These are phyloP conservation scores for Arctopsyche grandis DNA, from an alignment of 1,140 invertebrate species.

Conservation along the genomic window DNA sequence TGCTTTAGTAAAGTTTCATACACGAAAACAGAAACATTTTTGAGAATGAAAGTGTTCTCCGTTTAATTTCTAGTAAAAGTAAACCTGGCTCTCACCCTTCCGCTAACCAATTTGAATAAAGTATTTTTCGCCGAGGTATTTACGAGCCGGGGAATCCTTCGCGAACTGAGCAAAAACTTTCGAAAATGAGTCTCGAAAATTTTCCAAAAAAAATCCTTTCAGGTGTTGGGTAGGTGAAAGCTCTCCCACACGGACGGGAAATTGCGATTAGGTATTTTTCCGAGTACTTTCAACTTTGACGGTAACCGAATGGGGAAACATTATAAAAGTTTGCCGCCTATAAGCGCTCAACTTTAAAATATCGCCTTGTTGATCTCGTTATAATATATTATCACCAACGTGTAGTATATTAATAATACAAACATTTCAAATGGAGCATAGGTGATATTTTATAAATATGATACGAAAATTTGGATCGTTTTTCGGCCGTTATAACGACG, in stretches of 20 bases:
- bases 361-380: constrained; percentile 29
- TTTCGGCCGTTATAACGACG: not conserved
- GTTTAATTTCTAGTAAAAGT: constrained; percentile 11
- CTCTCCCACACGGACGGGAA: constrained; percentile 17
- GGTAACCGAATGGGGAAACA: constrained; percentile 14
- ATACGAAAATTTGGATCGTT: not conserved
- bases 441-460: not conserved
- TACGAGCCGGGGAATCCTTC: constrained; percentile 23
- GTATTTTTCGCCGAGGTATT: constrained; percentile 22
- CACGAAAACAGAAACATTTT: no score
- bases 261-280: constrained; percentile 30
- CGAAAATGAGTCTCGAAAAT: constrained; percentile 24
- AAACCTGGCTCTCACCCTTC: not conserved
- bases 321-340: constrained; percentile 15
- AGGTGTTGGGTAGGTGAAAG: constrained; percentile 18
- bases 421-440: no score
- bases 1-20: no score
- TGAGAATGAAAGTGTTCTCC: constrained; percentile 8
- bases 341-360: constrained; percentile 16
- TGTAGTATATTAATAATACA: no score
- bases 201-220: not conserved
- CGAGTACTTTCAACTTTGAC: constrained; percentile 28
- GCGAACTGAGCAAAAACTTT: constrained; percentile 18
- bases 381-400: not conserved
- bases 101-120: constrained; percentile 18